These are phyloP conservation scores for Natrix natrix DNA, from an alignment of 2,797 vertebrate species.

Conservation along the genomic window DNA sequence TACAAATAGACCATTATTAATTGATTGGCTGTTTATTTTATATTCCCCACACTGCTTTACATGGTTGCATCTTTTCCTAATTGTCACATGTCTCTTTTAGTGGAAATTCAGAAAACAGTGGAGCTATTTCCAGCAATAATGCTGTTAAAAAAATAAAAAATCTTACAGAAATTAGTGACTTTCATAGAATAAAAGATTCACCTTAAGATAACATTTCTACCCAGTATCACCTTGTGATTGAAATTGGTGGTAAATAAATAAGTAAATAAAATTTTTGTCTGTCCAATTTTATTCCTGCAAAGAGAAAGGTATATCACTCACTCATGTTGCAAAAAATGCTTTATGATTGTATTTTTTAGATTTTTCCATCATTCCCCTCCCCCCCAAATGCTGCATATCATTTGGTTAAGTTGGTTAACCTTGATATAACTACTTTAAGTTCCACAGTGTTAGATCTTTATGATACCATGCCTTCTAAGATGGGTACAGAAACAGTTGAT, in stretches of 20 bases:
- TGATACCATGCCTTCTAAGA: not conserved
- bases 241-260: too few species aligned
- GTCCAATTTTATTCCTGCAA: not conserved
- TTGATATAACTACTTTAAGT: not conserved
- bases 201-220: not conserved
- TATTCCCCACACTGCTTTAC: too few species aligned
- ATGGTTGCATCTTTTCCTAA: too few species aligned
- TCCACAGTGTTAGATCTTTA: not conserved
- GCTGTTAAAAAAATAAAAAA: too few species aligned
- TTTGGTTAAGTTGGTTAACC: not conserved
- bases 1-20: not conserved
- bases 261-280: not conserved
- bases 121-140: not conserved
- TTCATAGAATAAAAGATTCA: not conserved
- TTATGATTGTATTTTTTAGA: not conserved
- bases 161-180: not conserved
- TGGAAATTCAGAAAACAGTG: not conserved
- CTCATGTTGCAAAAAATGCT: not conserved
- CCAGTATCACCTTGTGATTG: too few species aligned
- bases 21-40: not conserved
- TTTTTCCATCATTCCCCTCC: not conserved
- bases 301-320: not conserved
- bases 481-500: not conserved
- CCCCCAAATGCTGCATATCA: not conserved
- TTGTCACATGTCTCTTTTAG: not conserved